Percentiles rank a stretch among this genome's conserved stretches.
phyloP scores from a whole-genome alignment of 2,888 invertebrate species.

The Brenthis hecate region DNA sequence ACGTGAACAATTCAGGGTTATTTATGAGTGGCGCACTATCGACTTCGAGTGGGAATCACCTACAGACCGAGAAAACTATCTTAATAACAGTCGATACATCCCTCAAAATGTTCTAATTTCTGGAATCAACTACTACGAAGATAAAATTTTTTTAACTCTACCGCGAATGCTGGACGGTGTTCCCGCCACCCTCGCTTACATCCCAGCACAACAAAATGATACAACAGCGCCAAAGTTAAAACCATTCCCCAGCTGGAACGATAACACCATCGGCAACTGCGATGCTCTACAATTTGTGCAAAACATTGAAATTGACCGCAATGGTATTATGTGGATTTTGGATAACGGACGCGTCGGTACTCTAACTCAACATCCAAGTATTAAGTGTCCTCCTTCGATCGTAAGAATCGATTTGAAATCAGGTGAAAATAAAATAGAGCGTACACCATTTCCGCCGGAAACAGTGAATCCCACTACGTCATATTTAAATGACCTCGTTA shows the following conservation, averaged over 20 bases:
- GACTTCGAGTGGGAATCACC: constrained; percentile 86
- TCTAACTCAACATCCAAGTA: constrained; percentile 75
- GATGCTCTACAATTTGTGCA: constrained; percentile 88
- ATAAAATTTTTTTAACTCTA: constrained; percentile 85
- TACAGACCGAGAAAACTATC: constrained; percentile 77
- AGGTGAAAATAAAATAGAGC: constrained; percentile 79
- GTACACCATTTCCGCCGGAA: constrained; percentile 84
- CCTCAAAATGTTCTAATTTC: constrained; percentile 86
- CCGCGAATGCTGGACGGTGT: constrained; percentile 88
- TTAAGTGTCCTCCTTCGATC: constrained; percentile 86
- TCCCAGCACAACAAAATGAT: constrained; percentile 73
- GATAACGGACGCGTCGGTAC: constrained; percentile 86
- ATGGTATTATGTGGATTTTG: constrained; percentile 86
- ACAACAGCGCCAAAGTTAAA: constrained; percentile 81
- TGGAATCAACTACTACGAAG: constrained; percentile 86
- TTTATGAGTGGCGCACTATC: constrained; percentile 88
- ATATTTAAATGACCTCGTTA: constrained; percentile 87
- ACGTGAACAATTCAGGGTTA: constrained; percentile 84
- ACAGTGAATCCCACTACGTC: constrained; percentile 82
- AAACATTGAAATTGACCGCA: constrained; percentile 87
- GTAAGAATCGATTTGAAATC: constrained; percentile 85
- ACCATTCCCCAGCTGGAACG: constrained; percentile 88
- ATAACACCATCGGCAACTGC: constrained; percentile 86
- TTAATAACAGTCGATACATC: constrained; percentile 83
- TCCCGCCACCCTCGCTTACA: constrained; percentile 85